Evolutionary conservation across 2,113 vertebrate genomes (phyloP).

Genomic region (Triplophysa siluroides): DNA sequence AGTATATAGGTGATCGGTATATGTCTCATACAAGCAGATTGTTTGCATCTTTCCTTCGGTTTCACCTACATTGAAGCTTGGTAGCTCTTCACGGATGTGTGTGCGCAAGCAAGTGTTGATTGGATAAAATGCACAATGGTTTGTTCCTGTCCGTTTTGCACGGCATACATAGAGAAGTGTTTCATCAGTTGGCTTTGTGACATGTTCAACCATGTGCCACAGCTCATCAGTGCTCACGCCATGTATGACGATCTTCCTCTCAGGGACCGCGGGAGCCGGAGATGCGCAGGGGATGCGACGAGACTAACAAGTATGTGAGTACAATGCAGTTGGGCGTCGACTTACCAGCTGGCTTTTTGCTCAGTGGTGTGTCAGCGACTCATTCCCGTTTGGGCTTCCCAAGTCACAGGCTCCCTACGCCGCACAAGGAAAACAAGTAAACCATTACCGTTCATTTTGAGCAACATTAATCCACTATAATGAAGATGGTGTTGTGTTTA

Average conservation of each 20-base stretch:
- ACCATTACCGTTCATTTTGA: constrained; percentile 34
- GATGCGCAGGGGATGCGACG: constrained; percentile 18
- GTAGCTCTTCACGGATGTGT: neutral
- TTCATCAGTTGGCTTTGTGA: constrained; percentile 25
- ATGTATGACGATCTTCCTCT: constrained; percentile 30
- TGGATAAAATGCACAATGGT: neutral
- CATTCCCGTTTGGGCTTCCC: constrained; percentile 1
- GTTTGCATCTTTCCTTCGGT: neutral
- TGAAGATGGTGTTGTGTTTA: constrained; percentile 18
- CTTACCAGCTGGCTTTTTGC: constrained; percentile 21
- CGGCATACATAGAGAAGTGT: constrained; percentile 10
- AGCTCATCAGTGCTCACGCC: constrained; percentile 20
- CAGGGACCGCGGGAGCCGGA: constrained; percentile 5
- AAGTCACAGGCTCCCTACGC: neutral
- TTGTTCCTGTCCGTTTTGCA: neutral
- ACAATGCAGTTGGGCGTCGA: constrained; percentile 25
- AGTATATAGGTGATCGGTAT: neutral
- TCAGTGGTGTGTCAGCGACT: constrained; percentile 6
- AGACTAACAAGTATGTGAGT: constrained; percentile 42
- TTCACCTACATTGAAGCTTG: neutral
- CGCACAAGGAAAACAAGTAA: constrained; percentile 22
- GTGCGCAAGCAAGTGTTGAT: neutral
- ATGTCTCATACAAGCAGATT: constrained; percentile 18
- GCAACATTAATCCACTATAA: constrained; percentile 41
- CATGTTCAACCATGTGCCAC: constrained; percentile 25